Base-by-base conservation (phyloP, 1,140 invertebrate species). In the Atta cephalotes region DNA sequence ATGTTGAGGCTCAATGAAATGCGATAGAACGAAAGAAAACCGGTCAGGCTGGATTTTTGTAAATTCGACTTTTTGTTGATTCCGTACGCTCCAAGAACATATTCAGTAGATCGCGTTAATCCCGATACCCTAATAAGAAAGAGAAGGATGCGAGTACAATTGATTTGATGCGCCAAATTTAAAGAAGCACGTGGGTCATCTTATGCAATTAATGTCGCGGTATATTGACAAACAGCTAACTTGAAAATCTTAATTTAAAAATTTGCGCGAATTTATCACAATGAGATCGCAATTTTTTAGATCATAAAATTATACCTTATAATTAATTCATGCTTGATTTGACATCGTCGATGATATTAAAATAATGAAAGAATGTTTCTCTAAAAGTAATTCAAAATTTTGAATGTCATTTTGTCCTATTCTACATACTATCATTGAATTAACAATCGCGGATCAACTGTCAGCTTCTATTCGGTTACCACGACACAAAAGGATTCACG, bases 381-480 rank as follows among this genome's bases (percentile, higher is more conserved):
- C 28, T 7, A 18, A 14, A 18, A 66, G 28, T 25, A 21, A 63
- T 51, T 51, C 2, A 76, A 63, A 45, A 9, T 35, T 49, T 12
- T 16, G 21, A 76, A 74, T n/a, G n/a, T 80, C 63, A 80, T 21
- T 35, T 72, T 72, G 21, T 53, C 7, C 18, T 39, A 6, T 60
- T 12, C 25, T 16, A 18, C 12, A 51, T 9, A 28, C 58, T 39
- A 74, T 82, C 39, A 7, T 60, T 49, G 49, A 74, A 85, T 89
- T 88, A 90, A 71, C 84, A 86, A 58, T 5, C 31, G 31, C 81
- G 56, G 49, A 66, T 86, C 78, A 87, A 88, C 80, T 90, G 90
- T 90, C 90, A 81, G 88, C 77, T 90, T 86, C 87, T 87, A 90
- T 92, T 91, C 68, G 80, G 56, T 25, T 63, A 86, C 49, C 51